Evolutionary conservation across 2,113 vertebrate species (phyloP).

Genomic region (Vidua macroura): DNA sequence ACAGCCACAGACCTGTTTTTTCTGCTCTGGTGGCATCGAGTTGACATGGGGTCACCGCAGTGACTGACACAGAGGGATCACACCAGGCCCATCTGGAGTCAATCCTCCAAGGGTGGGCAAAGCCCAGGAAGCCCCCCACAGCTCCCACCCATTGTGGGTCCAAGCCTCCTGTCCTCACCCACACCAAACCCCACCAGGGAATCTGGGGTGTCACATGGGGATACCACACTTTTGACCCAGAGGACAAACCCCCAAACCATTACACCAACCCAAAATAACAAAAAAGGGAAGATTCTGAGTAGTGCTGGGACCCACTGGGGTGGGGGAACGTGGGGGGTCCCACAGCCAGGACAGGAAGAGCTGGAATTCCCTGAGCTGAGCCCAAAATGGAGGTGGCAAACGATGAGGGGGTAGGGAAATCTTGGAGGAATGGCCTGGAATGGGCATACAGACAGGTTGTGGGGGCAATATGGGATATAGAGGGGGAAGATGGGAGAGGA

Average conservation of each 20-base stretch:
- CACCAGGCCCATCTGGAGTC: neutral
- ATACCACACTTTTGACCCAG: neutral
- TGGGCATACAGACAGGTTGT: neutral
- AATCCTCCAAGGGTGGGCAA: no score
- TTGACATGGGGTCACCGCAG: fast-evolving
- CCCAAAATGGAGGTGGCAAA: neutral
- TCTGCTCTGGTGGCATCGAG: neutral
- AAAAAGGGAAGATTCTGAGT: neutral
- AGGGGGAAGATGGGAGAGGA: neutral
- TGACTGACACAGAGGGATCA: neutral
- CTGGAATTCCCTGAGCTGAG: neutral
- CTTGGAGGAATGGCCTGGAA: neutral
- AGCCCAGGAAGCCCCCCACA: neutral
- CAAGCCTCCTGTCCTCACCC: neutral
- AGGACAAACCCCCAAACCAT: neutral
- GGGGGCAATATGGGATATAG: neutral
- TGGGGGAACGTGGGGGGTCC: neutral
- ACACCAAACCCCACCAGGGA: neutral
- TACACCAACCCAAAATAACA: neutral
- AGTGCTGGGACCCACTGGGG: neutral
- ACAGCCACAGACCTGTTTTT: fast-evolving
- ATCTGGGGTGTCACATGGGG: neutral
- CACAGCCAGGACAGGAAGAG: neutral
- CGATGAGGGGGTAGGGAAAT: neutral
- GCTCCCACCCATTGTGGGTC: neutral